A percentile compares a stretch with the other conserved stretches of the same genome.
These are phyloP conservation scores for Crotalus adamanteus DNA, from an alignment of 2,797 vertebrate genomes.

Conservation along the genomic window DNA sequence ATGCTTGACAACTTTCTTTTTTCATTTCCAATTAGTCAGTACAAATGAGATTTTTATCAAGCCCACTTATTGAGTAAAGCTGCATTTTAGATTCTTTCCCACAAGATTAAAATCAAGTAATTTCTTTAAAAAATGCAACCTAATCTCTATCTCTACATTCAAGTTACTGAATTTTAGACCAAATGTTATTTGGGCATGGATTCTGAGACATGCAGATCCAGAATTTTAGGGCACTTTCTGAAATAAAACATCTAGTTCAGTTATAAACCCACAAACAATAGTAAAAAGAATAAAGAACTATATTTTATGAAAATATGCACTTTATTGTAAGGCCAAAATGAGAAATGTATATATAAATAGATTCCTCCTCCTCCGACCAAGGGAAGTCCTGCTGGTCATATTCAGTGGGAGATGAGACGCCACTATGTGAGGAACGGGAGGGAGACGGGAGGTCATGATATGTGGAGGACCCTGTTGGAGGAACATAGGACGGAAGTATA, in stretches of 20 bases:
- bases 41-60: neutral
- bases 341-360: conserved; percentile 25
- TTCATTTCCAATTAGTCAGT: neutral
- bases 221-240: conserved; percentile 17
- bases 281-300: conserved; percentile 42
- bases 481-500: too few species aligned
- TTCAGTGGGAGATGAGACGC: too few species aligned
- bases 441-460: too few species aligned
- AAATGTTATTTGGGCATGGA: neutral
- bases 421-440: too few species aligned
- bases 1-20: neutral
- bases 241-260: conserved; percentile 28
- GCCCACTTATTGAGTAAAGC: neutral
- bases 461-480: too few species aligned
- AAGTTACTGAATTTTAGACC: neutral
- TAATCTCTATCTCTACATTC: neutral
- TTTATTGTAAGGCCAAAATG: conserved; percentile 6
- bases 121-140: neutral
- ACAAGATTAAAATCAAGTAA: neutral
- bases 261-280: neutral
- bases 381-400: too few species aligned
- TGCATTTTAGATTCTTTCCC: neutral
- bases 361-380: neutral
- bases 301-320: conserved; percentile 16
- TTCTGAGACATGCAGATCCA: neutral